Base-by-base conservation (phyloP, 1,140 invertebrate species). In the Brachionus paranguensis region DNA sequence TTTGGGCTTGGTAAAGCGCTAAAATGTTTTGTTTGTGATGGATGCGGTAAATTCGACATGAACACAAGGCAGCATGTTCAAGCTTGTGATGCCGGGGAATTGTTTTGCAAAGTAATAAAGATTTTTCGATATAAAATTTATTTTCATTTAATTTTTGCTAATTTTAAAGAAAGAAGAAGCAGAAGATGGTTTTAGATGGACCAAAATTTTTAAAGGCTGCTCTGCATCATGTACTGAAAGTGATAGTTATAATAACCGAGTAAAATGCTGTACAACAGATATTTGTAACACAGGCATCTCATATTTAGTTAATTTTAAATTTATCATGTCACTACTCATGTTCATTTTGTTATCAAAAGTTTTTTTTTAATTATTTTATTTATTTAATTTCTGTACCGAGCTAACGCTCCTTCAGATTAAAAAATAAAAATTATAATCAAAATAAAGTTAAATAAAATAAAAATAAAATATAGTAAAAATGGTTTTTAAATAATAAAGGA, bases 131-230 rank as follows among this genome's bases (percentile, higher is more conserved):
- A 1, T 65, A 65, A 29, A 37, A 33, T 37, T 27, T 10, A 11
- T 2, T 37, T 11, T n/a, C 5, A 33, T 8, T 12, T 12, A 68
- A 14, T 27, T 14, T 68, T 68, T n/a, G 11, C 2, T 68, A 10
- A 33, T 12, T 72, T 72, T 72, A 7, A 14, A 72, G 68, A 72
- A 72, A 72, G 68, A 72, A 72, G 68, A 72, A 20, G 37, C 33
- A 20, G 68, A 72, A 43, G 68, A 72, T 43, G 68, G 68, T 17
- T 10, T 72, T 1, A 41, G 68, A 8, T 72, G 68, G 68, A 72
- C 68, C n/a, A 72, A 72, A 43, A 72, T 72, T 20, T 72, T 72
- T 17, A 72, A 72, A 43, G 37, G 10, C 3, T 72, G 68, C 33
- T 10, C 37, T 43, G 33, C 37, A 20, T 72, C 68, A n/a, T 72